These are phyloP conservation scores for Ptychadena robeensis DNA, from an alignment of 2,797 vertebrate genomes.

Conservation along the genomic window DNA sequence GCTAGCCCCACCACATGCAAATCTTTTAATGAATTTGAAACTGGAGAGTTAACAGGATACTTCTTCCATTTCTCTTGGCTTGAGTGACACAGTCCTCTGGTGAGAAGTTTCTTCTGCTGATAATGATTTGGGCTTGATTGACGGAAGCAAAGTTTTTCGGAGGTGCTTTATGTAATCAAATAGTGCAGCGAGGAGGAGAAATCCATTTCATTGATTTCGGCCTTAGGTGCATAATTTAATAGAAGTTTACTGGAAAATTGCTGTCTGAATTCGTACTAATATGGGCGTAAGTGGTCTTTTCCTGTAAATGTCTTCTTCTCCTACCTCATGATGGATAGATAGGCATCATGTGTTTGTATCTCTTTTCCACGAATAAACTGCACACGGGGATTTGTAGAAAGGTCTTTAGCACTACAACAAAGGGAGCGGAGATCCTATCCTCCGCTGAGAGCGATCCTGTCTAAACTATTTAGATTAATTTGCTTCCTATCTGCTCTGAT, in stretches of 20 bases:
- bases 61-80: neutral
- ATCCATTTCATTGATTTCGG: slow-evolving; percentile 61
- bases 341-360: slow-evolving; percentile 53
- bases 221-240: slow-evolving; percentile 62
- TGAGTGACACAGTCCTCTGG: slow-evolving; percentile 6
- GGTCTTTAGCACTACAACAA: slow-evolving; percentile 39
- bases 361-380: slow-evolving; percentile 52
- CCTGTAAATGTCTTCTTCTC: slow-evolving; percentile 55
- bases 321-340: slow-evolving; percentile 56
- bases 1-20: too few relatives aligned
- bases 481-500: slow-evolving; percentile 17
- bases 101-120: slow-evolving; percentile 51
- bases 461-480: slow-evolving; percentile 47
- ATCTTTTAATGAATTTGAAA: too few relatives aligned
- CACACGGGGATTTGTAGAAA: slow-evolving; percentile 48
- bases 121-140: slow-evolving; percentile 53
- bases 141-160: slow-evolving; percentile 60
- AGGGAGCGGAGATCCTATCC: slow-evolving; percentile 20
- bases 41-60: neutral
- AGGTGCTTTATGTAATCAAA: slow-evolving; percentile 62
- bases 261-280: slow-evolving; percentile 58
- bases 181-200: slow-evolving; percentile 55
- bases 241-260: slow-evolving; percentile 61
- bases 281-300: slow-evolving; percentile 57
- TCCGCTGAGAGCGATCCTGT: slow-evolving; percentile 7